phyloP scores from a whole-genome alignment of 2,113 vertebrate genomes.

The Pelecanoides urinatrix region DNA sequence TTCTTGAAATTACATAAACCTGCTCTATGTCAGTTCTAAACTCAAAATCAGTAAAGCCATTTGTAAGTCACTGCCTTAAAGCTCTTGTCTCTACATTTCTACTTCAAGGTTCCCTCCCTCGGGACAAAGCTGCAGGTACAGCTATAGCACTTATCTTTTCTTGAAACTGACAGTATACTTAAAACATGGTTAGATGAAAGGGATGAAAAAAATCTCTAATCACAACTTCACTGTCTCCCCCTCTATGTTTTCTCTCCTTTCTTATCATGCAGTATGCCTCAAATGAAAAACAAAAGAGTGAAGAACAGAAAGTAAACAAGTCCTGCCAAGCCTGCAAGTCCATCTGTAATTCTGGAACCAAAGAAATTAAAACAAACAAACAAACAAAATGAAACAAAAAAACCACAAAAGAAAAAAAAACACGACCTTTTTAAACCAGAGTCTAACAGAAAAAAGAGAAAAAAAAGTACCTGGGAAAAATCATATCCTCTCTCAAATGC shows the following conservation, averaged over 20 bases:
- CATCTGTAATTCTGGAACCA: background rate
- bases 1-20: background rate
- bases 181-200: background rate
- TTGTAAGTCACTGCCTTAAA: background rate
- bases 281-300: background rate
- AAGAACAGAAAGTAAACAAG: background rate
- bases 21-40: background rate
- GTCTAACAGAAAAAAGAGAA: background rate
- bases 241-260: background rate
- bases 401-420: background rate
- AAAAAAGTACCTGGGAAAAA: background rate
- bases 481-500: background rate
- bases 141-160: background rate
- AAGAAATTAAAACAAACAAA: background rate
- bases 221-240: background rate
- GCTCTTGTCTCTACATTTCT: background rate
- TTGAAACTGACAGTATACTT: background rate
- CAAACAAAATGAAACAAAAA: background rate
- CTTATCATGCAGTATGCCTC: background rate
- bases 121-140: background rate
- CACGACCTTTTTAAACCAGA: background rate
- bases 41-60: background rate
- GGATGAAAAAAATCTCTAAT: background rate
- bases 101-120: background rate
- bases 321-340: background rate